These are phyloP conservation scores for Passer domesticus DNA, from an alignment of 2,113 vertebrate genomes.

Conservation along the genomic window DNA sequence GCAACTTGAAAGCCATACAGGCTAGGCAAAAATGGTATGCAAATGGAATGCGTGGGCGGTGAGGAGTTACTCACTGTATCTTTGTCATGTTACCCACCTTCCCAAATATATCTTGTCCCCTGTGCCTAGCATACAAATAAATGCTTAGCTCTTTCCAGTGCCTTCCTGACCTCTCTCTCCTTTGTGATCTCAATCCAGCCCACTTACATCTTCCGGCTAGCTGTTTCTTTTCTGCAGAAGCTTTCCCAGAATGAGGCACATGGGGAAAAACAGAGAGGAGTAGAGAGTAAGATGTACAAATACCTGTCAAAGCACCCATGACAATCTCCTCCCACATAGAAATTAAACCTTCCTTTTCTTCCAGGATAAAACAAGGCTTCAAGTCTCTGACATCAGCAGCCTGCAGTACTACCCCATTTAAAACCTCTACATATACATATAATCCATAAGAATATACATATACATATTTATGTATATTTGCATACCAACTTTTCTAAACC, in stretches of 20 bases:
- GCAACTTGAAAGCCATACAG: neutral
- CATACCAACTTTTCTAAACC: neutral
- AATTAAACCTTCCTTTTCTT: neutral
- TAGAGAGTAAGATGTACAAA: neutral
- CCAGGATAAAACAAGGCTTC: neutral
- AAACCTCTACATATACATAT: neutral
- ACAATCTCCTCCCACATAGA: neutral
- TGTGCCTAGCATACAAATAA: neutral
- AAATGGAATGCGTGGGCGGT: neutral
- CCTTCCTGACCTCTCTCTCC: neutral
- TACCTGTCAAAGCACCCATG: neutral
- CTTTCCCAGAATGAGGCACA: neutral
- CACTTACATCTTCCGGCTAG: neutral
- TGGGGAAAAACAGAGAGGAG: neutral
- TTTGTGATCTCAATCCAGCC: neutral
- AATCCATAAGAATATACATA: neutral
- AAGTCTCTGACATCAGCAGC: neutral
- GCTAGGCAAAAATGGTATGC: neutral
- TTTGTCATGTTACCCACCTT: neutral
- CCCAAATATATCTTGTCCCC: neutral
- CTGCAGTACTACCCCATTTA: neutral
- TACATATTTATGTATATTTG: neutral
- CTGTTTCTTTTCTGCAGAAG: neutral
- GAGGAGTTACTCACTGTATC: constrained; percentile 5
- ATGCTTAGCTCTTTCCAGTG: neutral